A percentile compares a stretch with the other conserved stretches of the same genome.
phyloP scores from a whole-genome alignment of 2,888 invertebrate genomes.

The Drosophila trichaetosa region DNA sequence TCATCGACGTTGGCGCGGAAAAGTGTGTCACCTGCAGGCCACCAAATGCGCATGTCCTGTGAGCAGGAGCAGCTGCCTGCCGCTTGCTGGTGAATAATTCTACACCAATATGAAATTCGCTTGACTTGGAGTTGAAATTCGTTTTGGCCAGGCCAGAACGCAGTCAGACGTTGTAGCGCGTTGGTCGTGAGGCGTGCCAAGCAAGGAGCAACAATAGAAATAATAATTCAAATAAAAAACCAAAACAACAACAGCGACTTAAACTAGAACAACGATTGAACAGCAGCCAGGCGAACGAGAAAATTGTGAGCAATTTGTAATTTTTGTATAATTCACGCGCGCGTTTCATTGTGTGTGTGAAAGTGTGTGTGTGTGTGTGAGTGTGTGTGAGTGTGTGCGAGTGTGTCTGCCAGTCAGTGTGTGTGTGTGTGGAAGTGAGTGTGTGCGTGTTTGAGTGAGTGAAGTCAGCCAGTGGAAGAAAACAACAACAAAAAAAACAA shows the following conservation, averaged over 20 bases:
- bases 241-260: slow-evolving; percentile 10
- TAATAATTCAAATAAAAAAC: slow-evolving; percentile 21
- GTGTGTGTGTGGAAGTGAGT: slow-evolving; percentile 29
- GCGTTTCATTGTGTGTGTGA: slow-evolving; percentile 39
- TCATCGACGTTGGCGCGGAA: slow-evolving; percentile 69
- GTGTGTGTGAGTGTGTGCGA: slow-evolving; percentile 18
- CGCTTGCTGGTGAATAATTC: slow-evolving; percentile 57
- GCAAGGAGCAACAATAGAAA: slow-evolving; percentile 20
- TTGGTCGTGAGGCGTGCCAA: slow-evolving; percentile 72
- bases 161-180: slow-evolving; percentile 81
- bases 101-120: slow-evolving; percentile 36
- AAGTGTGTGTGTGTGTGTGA: slow-evolving; percentile 9
- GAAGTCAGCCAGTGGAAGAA: slow-evolving; percentile 60
- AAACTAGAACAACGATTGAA: slow-evolving; percentile 54
- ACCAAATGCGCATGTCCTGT: slow-evolving; percentile 65
- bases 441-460: slow-evolving; percentile 48
- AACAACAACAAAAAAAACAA: slow-evolving; percentile 6
- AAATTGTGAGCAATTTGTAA: slow-evolving; percentile 78
- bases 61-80: slow-evolving; percentile 38
- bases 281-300: slow-evolving; percentile 61
- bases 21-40: slow-evolving; percentile 76
- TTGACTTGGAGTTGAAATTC: slow-evolving; percentile 24
- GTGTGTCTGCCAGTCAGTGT: slow-evolving; percentile 28
- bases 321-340: slow-evolving; percentile 68
- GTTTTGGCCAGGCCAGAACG: slow-evolving; percentile 70